Conservation (phyloP, 1,140 invertebrate genomes). For the Vollenhovia emeryi region DNA sequence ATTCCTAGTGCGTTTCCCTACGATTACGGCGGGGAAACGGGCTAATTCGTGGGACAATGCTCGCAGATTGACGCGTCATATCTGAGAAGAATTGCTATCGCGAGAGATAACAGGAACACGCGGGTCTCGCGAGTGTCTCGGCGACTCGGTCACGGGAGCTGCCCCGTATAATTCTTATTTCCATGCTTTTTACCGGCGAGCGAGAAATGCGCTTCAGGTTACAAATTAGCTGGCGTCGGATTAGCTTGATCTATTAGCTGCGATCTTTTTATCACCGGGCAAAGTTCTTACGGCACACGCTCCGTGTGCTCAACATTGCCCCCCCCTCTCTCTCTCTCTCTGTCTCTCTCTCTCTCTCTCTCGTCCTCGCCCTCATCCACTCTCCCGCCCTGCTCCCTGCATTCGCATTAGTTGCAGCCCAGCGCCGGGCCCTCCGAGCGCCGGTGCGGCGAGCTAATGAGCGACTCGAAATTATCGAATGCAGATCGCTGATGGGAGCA, state of each 20-base stretch:
- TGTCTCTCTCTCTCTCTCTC: background rate
- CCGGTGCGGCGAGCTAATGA: background rate
- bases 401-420: background rate
- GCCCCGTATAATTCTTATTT: background rate
- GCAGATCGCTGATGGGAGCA: constrained; percentile 1
- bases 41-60: background rate
- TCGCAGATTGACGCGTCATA: background rate
- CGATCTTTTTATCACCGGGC: constrained; percentile 34
- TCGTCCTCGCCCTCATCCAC: background rate
- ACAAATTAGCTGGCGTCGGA: constrained; percentile 30
- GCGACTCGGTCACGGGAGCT: background rate
- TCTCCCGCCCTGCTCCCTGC: too few relatives aligned
- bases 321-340: background rate
- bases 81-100: background rate
- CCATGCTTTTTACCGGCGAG: background rate
- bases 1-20: background rate
- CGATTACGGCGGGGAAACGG: background rate
- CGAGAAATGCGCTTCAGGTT: background rate
- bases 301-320: constrained; percentile 14
- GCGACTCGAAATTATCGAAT: constrained; percentile 34
- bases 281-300: constrained; percentile 45
- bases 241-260: constrained; percentile 37
- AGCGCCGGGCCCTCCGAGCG: background rate
- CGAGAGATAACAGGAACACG: background rate
- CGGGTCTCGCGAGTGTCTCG: background rate